phyloP scores from a whole-genome alignment of 2,113 vertebrate species.

The Notiomystis cincta region DNA sequence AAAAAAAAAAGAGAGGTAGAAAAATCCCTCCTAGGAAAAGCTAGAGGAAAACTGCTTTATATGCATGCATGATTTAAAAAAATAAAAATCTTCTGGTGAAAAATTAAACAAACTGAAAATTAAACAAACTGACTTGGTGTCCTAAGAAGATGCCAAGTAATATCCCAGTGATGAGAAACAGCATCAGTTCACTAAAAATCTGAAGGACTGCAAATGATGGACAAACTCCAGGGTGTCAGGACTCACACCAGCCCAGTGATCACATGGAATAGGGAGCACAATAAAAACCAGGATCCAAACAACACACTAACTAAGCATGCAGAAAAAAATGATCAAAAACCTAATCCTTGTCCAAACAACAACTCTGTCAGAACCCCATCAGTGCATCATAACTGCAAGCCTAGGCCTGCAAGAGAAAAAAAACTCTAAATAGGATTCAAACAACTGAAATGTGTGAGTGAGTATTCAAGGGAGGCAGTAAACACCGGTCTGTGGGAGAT shows the following conservation, averaged over 20 bases:
- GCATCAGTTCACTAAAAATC: not conserved
- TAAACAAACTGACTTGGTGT: not conserved
- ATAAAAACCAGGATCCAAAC: conserved; percentile 13
- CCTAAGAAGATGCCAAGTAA: not conserved
- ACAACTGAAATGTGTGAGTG: not conserved
- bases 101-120: not conserved
- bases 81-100: not conserved
- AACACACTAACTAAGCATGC: not conserved
- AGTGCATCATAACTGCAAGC: conserved; percentile 61
- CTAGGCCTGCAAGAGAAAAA: conserved; percentile 63
- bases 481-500: not conserved
- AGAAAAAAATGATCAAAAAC: conserved; percentile 43
- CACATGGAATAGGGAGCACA: not conserved
- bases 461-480: not conserved
- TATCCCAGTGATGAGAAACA: not conserved
- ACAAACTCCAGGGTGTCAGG: not conserved
- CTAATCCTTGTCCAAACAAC: conserved; percentile 48
- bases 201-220: not conserved
- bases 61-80: not conserved
- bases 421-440: conserved; percentile 19
- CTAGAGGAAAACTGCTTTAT: not conserved
- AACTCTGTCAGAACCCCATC: conserved; percentile 62
- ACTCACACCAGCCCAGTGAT: not conserved
- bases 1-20: not conserved
- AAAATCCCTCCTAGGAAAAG: not conserved